Conservation (phyloP, 2,888 invertebrate species). For the Trichogramma evanescens region DNA sequence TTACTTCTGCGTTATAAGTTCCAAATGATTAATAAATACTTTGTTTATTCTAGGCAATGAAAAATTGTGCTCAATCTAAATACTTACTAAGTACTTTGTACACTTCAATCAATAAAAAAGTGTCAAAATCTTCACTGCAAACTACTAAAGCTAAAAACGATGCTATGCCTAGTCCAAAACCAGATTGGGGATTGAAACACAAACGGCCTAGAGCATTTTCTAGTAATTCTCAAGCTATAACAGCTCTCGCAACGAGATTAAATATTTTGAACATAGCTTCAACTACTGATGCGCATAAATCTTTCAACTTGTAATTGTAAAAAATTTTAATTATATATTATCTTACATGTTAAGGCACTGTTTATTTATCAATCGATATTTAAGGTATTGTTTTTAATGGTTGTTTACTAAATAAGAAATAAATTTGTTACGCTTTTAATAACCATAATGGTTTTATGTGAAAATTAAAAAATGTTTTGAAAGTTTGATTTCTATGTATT, state of each 20-base stretch:
- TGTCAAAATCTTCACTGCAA: constrained; percentile 3
- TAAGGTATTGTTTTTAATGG: neutral
- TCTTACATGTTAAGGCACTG: no score
- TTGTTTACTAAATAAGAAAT: neutral
- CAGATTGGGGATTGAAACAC: constrained; percentile 31
- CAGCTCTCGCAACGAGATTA: constrained; percentile 11
- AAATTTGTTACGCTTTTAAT: constrained; percentile 2
- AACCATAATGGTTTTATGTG: neutral
- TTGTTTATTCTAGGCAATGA: constrained; percentile 10
- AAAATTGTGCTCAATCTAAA: constrained; percentile 11
- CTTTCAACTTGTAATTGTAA: constrained; percentile 1
- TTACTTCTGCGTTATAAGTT: neutral
- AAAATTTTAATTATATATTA: neutral
- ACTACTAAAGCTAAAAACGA: constrained; percentile 14
- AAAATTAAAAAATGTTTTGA: neutral
- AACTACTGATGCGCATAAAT: neutral
- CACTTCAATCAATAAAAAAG: constrained; percentile 20
- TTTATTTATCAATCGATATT: neutral
- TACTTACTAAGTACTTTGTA: constrained; percentile 16
- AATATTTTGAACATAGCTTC: constrained; percentile 11
- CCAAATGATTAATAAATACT: neutral
- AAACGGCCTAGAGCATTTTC: constrained; percentile 23
- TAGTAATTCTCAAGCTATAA: constrained; percentile 17
- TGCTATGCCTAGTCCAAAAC: constrained; percentile 29
- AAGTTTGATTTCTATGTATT: constrained; percentile 15